Evolutionary conservation across 2,113 vertebrate genomes (phyloP).

Genomic region (Synodontis membranacea): DNA sequence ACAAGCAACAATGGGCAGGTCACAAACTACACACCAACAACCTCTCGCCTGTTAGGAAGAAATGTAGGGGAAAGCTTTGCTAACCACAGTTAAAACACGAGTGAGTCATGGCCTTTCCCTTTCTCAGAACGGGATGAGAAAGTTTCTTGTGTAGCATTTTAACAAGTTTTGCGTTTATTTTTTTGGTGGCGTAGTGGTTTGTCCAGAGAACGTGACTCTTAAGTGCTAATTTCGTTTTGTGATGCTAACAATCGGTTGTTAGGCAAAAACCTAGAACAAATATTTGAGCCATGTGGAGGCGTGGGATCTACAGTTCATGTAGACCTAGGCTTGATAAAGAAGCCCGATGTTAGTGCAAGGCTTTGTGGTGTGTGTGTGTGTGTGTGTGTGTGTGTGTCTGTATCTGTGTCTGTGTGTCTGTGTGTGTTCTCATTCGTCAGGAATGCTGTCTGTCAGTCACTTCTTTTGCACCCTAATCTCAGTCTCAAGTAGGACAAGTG

Average conservation of each 20-base stretch:
- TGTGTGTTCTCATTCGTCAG: slow-evolving; percentile 48
- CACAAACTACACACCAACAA: neutral
- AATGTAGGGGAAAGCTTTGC: neutral
- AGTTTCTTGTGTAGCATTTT: neutral
- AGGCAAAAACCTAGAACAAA: slow-evolving; percentile 51
- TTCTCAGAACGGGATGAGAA: neutral
- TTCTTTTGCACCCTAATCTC: slow-evolving; percentile 43
- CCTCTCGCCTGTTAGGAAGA: neutral
- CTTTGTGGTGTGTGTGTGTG: slow-evolving; percentile 31
- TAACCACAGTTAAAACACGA: neutral
- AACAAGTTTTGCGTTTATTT: neutral
- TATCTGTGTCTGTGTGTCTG: slow-evolving; percentile 21
- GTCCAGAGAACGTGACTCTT: no score
- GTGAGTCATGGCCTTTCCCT: neutral
- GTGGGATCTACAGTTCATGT: slow-evolving; percentile 47
- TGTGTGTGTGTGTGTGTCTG: slow-evolving; percentile 27
- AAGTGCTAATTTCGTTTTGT: slow-evolving; percentile 54
- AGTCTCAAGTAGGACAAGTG: slow-evolving; percentile 29
- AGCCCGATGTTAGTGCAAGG: slow-evolving; percentile 60
- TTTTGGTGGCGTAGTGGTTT: neutral
- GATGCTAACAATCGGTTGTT: slow-evolving; percentile 60
- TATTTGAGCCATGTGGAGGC: slow-evolving; percentile 59
- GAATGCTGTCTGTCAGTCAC: slow-evolving; percentile 52
- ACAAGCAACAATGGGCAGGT: neutral
- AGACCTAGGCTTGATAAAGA: slow-evolving; percentile 60